These are phyloP conservation scores for Oreortyx pictus DNA, from an alignment of 2,797 vertebrate species.

Conservation along the genomic window DNA sequence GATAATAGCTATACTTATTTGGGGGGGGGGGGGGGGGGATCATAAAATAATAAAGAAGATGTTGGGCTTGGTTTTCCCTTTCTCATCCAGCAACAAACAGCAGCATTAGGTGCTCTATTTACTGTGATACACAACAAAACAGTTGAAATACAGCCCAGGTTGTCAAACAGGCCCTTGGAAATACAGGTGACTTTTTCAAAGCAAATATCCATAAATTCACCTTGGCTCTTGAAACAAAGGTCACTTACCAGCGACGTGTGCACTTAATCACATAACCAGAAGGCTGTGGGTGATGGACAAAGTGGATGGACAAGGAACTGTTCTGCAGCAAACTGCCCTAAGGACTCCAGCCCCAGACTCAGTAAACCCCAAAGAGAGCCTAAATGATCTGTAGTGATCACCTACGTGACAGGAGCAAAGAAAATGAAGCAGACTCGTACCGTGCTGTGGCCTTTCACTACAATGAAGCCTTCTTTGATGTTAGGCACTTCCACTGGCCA, in stretches of 20 bases:
- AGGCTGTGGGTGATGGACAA: neutral
- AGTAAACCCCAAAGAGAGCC: neutral
- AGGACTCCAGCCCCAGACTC: neutral
- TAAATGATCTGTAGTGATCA: rapidly evolving
- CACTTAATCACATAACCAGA: neutral
- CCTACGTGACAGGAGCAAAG: rapidly evolving
- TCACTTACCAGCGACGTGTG: rapidly evolving
- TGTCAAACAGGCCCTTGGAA: neutral
- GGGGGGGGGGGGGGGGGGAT: neutral
- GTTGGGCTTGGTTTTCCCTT: neutral
- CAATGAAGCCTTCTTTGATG: slow-evolving; percentile 94
- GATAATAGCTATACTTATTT: neutral
- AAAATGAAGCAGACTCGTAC: slow-evolving; percentile 71
- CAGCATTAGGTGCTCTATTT: neutral
- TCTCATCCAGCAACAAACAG: neutral
- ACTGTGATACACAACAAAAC: neutral
- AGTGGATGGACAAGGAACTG: neutral
- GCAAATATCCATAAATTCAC: neutral
- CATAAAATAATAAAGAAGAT: neutral
- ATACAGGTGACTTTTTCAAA: neutral
- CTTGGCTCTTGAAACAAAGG: neutral
- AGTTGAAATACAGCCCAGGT: neutral
- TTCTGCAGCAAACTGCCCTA: neutral
- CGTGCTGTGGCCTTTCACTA: slow-evolving; percentile 92
- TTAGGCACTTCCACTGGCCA: slow-evolving; percentile 91